Evolutionary conservation across 2,113 vertebrate species (phyloP), one percentile per base, ranked within the genome.

Genomic region (Tachysurus fulvidraco): DNA sequence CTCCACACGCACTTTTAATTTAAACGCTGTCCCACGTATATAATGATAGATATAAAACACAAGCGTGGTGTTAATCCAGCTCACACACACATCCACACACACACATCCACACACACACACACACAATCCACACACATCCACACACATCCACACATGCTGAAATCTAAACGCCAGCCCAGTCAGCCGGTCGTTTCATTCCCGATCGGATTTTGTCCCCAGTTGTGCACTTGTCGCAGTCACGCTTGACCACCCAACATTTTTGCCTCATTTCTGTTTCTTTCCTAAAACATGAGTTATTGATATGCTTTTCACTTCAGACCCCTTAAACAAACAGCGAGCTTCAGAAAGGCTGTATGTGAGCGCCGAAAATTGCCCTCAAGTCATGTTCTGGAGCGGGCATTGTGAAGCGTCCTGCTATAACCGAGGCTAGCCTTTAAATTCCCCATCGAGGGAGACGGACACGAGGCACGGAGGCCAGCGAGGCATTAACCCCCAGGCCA

Each of bases 361-460:
- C 21, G 1, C 36, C 25, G 41, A 46, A 87, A 86, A 87, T 87
- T 87, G 85, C 85, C 80, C 85, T 83, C 83, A 87, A 82, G 55
- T 87, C 85, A 87, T 83, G 44, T 55, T 85, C 60, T 55, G 52
- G 44, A 62, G 54, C 71, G 11, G 11, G 59, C 50, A 54, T 36
- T 65, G 80, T 54, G 80, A 50, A 71, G 79, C 79, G 55, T 17
- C 23, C 62, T 13, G 25, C 65, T 82, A 74, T 82, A 87, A 83
- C 80, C 85, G 52, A 76, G 80, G 85, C 85, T 81, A 86, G 85
- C 65, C 57, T 86, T 73, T 83, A 83, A 54, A 83, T 83, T 83
- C 80, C 65, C 62, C 78, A 60, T 28, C 7, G 19, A 65, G 71
- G n/a, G 23, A 73, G 78, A 74, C 3, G 78, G 79, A 81, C 78